Evolutionary conservation across 2,888 invertebrate genomes (phyloP), one percentile per base, ranked within the genome.

Genomic region (Creontiades dilutus): DNA sequence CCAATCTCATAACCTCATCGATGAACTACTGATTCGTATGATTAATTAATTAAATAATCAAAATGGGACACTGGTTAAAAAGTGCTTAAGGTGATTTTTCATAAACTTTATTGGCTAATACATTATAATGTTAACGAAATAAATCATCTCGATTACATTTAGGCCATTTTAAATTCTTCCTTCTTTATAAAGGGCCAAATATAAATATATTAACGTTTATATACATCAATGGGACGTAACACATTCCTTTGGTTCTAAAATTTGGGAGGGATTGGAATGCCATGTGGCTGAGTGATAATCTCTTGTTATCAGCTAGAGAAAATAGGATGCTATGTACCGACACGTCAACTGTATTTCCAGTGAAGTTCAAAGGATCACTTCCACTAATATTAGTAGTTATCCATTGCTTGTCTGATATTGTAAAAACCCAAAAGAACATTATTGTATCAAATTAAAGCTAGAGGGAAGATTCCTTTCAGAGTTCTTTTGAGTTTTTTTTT

Each of bases 121-220:
- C 88, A 88, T 46, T 75, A 80, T 88, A 48, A 52, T 88, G 88
- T 88, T 88, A 88, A 88, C 88, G 88, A 88, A 88, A 88, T 88
- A 88, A 88, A 88, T 88, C 88, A 88, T 88, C 88, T 88, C 88
- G 88, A 88, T 88, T 88, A 88, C 88, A 88, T 80, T 88, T 88
- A 88, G 88, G 88, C 88, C 88, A 88, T 88, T 88, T 88, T 55
- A 52, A 52, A 78, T 78, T 88, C 52, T 80, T 80, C 55, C 68
- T 80, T 88, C 80, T 88, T 78, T 12, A 78, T 55, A 78, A 19
- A 88, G 88, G 88, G 88, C 88, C 88, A 88, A 76, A 88, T 88
- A 88, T 88, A 88, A 88, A 88, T 88, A 88, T 88, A 88, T 88
- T 80, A 86, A 88, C 88, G 88, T 88, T 88, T 80, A 88, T 88